Percentiles rank a stretch among this genome's conserved stretches.
Conservation (phyloP, 1,140 invertebrate species). For the Patella vulgata region DNA sequence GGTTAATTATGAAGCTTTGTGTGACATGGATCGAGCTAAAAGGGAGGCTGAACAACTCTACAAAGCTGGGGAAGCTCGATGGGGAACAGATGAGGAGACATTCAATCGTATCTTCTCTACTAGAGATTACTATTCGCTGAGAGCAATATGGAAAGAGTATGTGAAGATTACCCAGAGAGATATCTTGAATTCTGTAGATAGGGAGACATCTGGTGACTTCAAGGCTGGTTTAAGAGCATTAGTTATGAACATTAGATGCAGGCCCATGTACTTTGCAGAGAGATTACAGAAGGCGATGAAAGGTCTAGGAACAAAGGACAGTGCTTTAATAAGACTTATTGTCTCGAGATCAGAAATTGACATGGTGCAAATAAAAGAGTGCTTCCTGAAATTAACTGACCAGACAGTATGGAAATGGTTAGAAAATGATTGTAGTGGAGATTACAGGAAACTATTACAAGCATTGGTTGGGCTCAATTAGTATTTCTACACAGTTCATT, state of each 20-base stretch:
- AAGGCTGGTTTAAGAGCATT: constrained; percentile 49
- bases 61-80: constrained; percentile 66
- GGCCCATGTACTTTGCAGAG: constrained; percentile 93
- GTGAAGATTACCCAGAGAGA: constrained; percentile 59
- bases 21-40: constrained; percentile 40
- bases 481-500: no score
- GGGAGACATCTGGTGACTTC: constrained; percentile 59
- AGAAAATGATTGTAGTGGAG: constrained; percentile 88
- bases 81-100: constrained; percentile 69
- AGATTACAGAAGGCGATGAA: constrained; percentile 89
- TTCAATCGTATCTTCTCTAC: constrained; percentile 57
- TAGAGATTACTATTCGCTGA: constrained; percentile 56
- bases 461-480: constrained; percentile 79
- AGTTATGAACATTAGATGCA: constrained; percentile 71
- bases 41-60: constrained; percentile 49
- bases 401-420: constrained; percentile 87
- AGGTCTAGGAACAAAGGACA: constrained; percentile 85
- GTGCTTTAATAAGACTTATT: constrained; percentile 87
- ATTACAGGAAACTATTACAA: constrained; percentile 89
- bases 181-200: constrained; percentile 55
- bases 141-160: constrained; percentile 59
- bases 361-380: constrained; percentile 88
- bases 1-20: constrained; percentile 51
- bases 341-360: constrained; percentile 93
- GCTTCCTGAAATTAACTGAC: constrained; percentile 77